These are phyloP conservation scores for Operophtera brumata DNA, from an alignment of 2,888 invertebrate species.

Conservation along the genomic window DNA sequence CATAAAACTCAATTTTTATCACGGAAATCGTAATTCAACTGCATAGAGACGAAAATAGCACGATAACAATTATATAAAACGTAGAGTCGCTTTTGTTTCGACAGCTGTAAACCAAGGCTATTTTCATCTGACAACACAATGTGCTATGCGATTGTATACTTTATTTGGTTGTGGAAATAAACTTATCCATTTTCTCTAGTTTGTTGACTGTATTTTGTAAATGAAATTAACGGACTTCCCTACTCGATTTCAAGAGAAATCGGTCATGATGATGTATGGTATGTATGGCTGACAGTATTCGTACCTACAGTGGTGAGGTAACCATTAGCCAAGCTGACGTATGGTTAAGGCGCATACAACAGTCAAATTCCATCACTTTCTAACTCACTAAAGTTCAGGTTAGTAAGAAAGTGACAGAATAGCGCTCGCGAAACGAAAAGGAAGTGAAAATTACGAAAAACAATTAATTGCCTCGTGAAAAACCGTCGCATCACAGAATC, in stretches of 20 bases:
- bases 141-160: conserved; percentile 28
- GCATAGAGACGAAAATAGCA: conserved; percentile 19
- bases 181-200: not conserved
- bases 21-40: conserved; percentile 13
- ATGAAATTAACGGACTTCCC: conserved; percentile 14
- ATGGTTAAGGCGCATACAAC: no score
- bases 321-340: not conserved
- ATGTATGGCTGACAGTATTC: no score
- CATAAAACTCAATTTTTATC: not conserved
- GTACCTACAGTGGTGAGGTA: not conserved
- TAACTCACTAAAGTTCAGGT: no score
- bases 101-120: conserved; percentile 33
- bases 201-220: conserved; percentile 9
- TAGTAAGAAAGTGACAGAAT: no score
- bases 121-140: conserved; percentile 25
- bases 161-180: conserved; percentile 23
- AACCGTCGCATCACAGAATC: no score
- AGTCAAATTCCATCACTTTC: no score
- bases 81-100: conserved; percentile 17
- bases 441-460: no score
- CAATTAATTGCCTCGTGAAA: no score
- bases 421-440: no score
- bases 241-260: conserved; percentile 22
- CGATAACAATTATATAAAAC: conserved; percentile 4
- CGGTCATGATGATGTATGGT: conserved; percentile 7